Percentiles rank a stretch among this genome's conserved stretches.
These are phyloP conservation scores for Pitta sordida DNA, from an alignment of 2,113 vertebrate species.

Conservation along the genomic window DNA sequence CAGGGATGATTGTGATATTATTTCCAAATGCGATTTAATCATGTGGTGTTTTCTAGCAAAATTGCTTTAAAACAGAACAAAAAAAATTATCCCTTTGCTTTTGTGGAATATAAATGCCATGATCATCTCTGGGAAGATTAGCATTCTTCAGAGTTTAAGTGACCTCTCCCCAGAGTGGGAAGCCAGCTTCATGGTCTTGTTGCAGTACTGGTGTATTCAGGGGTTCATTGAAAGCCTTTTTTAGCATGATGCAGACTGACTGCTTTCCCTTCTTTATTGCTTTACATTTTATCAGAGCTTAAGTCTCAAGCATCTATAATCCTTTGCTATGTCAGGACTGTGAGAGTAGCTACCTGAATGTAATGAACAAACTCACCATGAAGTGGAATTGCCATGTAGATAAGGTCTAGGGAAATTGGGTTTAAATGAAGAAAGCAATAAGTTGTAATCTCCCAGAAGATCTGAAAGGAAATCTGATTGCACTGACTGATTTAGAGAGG, in stretches of 20 bases:
- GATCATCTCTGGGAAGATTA: background rate
- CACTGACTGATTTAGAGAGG: background rate
- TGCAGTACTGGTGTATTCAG: background rate
- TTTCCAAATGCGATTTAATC: background rate
- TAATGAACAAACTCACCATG: background rate
- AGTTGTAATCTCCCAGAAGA: background rate
- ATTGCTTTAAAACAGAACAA: background rate
- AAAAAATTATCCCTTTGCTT: background rate
- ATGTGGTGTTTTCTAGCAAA: background rate
- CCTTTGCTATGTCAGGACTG: background rate
- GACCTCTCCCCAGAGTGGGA: background rate
- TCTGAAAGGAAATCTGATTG: slow-evolving; percentile 22
- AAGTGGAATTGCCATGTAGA: background rate
- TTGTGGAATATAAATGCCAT: background rate
- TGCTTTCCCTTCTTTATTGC: background rate
- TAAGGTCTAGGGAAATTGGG: background rate
- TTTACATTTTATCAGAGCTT: background rate
- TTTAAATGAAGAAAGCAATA: slow-evolving; percentile 9
- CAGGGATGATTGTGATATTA: background rate
- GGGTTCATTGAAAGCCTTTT: background rate
- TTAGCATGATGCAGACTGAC: background rate
- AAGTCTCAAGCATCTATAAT: background rate
- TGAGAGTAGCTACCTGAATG: background rate
- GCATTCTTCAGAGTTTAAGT: background rate
- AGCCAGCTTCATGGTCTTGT: background rate